Evolutionary conservation across 2,888 invertebrate genomes (phyloP), one percentile per base, ranked within the genome.

Genomic region (Furcula furcula): DNA sequence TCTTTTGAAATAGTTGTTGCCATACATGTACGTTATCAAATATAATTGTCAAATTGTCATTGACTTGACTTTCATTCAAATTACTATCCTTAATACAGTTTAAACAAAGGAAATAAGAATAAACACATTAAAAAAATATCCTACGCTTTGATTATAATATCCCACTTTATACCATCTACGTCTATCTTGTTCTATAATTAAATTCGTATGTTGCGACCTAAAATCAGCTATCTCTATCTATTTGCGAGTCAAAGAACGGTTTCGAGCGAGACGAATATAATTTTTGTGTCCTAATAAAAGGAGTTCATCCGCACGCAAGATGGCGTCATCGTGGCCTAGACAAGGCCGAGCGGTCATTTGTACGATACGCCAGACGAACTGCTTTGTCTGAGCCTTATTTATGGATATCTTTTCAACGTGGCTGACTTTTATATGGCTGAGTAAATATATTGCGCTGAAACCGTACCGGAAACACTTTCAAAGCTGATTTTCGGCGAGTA

Each of bases 261-360:
- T 32, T 31, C 44, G 69, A 86, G 71, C 54, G 71, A 70, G 84
- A 82, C 65, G 61, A 52, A 47, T 49, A 72, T 64, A 68, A 66
- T 70, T 77, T 76, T 65, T 49, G 68, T 74, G 71, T 74, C 71
- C 76, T 57, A 79, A 81, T 79, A 81, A 82, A 84, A 84, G 68
- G 68, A 77, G 76, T 79, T 70, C 76, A 72, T 77, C 72, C 67
- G 70, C 74, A 76, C 75, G 69, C 75, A 76, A 79, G 74, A 84
- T 88, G 87, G 85, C 87, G 87, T 88, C 87, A 86, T 71, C 79
- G 75, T 74, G 87, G 86, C 87, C 87, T 88, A 87, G 87, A 85
- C 87, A 87, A 87, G 87, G 87, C 85, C 87, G 87, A 74, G 73
- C 86, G 84, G 85, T 82, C 84, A 77, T 82, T 84, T 78, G 65